Base-by-base conservation (phyloP, 1,140 invertebrate species). In the Heliothis subflexa region DNA sequence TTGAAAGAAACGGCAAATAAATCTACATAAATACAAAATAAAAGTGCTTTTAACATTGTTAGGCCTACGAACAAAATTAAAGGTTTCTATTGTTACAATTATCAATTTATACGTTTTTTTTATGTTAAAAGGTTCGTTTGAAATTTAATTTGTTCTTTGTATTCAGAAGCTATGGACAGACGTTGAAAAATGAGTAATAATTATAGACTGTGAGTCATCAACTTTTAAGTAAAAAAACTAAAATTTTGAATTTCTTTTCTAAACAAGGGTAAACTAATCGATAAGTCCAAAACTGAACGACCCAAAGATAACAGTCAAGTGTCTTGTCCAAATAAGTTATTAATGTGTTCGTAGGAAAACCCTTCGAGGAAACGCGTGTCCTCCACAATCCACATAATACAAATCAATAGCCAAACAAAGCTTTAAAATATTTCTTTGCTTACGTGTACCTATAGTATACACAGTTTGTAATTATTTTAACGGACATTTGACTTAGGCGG, bases 11-110 rank as follows among this genome's bases (percentile, higher is more conserved):
- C 5, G 16, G 11, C 18, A 50, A 68, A 18, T 50, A 50, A 68
- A 50, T 68, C 18, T 68, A 50, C 45, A 21, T 62, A 50, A 68
- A 68, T 68, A 50, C 16, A 68, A 68, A 50, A 50, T 45, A 50
- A 68, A 68, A 50, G 16, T 62, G 61, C 18, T 49, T 66, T 49
- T 49, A 66, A 66, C 12, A 49, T 40, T 9, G 59, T 66, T 16
- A 57, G 33, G 33, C 33, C 33, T 40, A 9, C 33, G 33, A 40
- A 40, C 33, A 40, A 40, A 40, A 40, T 40, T 40, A 40, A 40
- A 40, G 33, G 33, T 40, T 9, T 40, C 33, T 62, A 16, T 16
- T 28, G 3, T 40, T 9, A 11, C 11, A 45, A 62, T 40, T 25
- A 14, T 25, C 4, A 62, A 40, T 62, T 62, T 16, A 40, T 16